These are phyloP conservation scores for Acanthosoma haemorrhoidale DNA, from an alignment of 2,888 invertebrate genomes.

Conservation along the genomic window DNA sequence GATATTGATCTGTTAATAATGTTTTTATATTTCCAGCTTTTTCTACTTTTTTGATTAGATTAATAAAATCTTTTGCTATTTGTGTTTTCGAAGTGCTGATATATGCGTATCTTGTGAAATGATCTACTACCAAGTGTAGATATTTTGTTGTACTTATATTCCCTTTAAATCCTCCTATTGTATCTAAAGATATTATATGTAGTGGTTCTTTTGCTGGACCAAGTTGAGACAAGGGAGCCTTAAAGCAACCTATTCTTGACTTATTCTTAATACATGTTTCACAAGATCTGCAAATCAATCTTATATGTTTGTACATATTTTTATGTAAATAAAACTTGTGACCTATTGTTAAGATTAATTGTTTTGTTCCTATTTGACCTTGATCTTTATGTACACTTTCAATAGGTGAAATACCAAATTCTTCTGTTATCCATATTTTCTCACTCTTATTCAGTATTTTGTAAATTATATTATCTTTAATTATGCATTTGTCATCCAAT, in stretches of 20 bases:
- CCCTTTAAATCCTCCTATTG: slow-evolving; percentile 43
- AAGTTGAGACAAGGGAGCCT: slow-evolving; percentile 41
- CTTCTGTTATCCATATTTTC: too few species aligned
- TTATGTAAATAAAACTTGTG: too few species aligned
- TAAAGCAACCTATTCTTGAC: slow-evolving; percentile 40
- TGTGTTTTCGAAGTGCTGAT: slow-evolving; percentile 42
- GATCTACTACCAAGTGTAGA: slow-evolving; percentile 42
- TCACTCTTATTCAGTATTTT: slow-evolving; percentile 29
- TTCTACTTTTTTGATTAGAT: slow-evolving; percentile 30
- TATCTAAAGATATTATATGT: slow-evolving; percentile 43
- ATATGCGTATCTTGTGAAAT: slow-evolving; percentile 42
- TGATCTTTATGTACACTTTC: too few species aligned
- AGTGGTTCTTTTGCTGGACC: slow-evolving; percentile 42
- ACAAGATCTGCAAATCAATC: slow-evolving; percentile 38
- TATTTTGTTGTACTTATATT: slow-evolving; percentile 42
- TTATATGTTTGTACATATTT: slow-evolving; percentile 39
- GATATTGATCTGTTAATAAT: slow-evolving; percentile 42
- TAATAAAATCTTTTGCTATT: slow-evolving; percentile 42
- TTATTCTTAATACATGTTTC: slow-evolving; percentile 43
- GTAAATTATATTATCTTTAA: neutral
- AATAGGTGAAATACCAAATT: too few species aligned
- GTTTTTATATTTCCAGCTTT: slow-evolving; percentile 30
- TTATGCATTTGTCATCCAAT: slow-evolving; percentile 4
- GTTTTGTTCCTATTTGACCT: too few species aligned
- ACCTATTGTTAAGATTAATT: too few species aligned